phyloP scores from a whole-genome alignment of 2,888 invertebrate genomes.

The Oligia latruncula region DNA sequence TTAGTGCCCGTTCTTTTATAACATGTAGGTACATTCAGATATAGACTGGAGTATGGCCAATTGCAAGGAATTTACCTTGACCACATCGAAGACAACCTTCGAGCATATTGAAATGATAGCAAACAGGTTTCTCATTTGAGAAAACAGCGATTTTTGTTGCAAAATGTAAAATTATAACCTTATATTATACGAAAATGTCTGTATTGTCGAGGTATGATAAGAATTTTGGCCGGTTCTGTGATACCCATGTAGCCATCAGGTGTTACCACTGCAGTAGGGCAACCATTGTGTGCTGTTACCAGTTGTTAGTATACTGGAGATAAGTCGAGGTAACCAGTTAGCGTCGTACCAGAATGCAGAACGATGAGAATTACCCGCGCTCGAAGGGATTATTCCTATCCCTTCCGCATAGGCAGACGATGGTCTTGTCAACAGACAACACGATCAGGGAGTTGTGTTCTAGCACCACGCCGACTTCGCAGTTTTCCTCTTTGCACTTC shows the following conservation, averaged over 20 bases:
- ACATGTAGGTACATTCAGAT: constrained; percentile 60
- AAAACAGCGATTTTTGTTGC: constrained; percentile 41
- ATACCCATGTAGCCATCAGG: constrained; percentile 38
- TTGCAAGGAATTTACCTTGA: constrained; percentile 82
- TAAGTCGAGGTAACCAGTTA: constrained; percentile 70
- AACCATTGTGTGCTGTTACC: constrained; percentile 60
- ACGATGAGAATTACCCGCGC: constrained; percentile 87
- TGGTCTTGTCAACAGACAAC: constrained; percentile 88
- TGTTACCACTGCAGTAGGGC: constrained; percentile 52
- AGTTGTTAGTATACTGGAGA: constrained; percentile 67
- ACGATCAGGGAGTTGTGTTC: constrained; percentile 89
- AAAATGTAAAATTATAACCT: constrained; percentile 31
- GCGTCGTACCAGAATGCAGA: constrained; percentile 75
- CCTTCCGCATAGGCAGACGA: constrained; percentile 89
- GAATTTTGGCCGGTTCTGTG: constrained; percentile 21
- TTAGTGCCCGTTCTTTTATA: constrained; percentile 63
- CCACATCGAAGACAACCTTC: constrained; percentile 84
- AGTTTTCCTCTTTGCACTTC: constrained; percentile 90
- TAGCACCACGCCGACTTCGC: constrained; percentile 89
- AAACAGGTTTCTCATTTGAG: constrained; percentile 74
- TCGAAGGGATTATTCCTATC: constrained; percentile 87
- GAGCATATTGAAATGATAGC: constrained; percentile 76
- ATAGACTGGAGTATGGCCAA: constrained; percentile 75
- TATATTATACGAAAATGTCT: constrained; percentile 9
- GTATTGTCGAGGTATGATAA: constrained; percentile 18